A percentile compares a stretch with the other conserved stretches of the same genome.
Conservation (phyloP, 2,888 invertebrate species). For the Seira musarum region DNA sequence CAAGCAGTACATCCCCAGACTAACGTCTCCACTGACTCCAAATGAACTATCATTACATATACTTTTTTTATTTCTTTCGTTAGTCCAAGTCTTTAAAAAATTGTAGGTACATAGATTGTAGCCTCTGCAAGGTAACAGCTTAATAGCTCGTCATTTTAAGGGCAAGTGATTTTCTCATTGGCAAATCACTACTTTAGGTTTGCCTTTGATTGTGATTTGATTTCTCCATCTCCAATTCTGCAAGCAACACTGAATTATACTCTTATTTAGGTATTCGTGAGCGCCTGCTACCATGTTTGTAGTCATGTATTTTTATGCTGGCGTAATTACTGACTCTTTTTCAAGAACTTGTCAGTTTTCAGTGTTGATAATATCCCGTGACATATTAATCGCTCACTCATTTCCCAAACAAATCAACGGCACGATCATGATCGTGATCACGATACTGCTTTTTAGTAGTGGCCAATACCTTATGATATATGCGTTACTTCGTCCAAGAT, state of each 20-base stretch:
- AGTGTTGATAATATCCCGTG: constrained; percentile 56
- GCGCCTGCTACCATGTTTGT: background rate
- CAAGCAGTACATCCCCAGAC: too few relatives aligned
- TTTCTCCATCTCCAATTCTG: background rate
- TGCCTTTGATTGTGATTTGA: background rate
- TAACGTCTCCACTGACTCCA: too few relatives aligned
- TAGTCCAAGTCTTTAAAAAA: too few relatives aligned
- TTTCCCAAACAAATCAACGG: constrained; percentile 11
- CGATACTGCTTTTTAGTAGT: too few relatives aligned
- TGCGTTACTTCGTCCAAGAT: too few relatives aligned
- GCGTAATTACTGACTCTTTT: constrained; percentile 48
- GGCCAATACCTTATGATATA: too few relatives aligned
- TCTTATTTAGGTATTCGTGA: background rate
- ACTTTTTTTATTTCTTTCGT: too few relatives aligned
- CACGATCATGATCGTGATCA: background rate
- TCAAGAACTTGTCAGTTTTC: constrained; percentile 53
- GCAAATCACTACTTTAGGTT: background rate
- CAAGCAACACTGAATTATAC: background rate
- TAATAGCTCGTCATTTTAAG: background rate
- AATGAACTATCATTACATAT: too few relatives aligned
- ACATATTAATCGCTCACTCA: constrained; percentile 56
- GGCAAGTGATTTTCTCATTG: background rate
- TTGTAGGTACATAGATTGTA: too few relatives aligned
- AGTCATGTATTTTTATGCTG: background rate
- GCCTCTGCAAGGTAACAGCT: too few relatives aligned